These are phyloP conservation scores for Anas platyrhynchos DNA, from an alignment of 2,113 vertebrate genomes.

Conservation along the genomic window DNA sequence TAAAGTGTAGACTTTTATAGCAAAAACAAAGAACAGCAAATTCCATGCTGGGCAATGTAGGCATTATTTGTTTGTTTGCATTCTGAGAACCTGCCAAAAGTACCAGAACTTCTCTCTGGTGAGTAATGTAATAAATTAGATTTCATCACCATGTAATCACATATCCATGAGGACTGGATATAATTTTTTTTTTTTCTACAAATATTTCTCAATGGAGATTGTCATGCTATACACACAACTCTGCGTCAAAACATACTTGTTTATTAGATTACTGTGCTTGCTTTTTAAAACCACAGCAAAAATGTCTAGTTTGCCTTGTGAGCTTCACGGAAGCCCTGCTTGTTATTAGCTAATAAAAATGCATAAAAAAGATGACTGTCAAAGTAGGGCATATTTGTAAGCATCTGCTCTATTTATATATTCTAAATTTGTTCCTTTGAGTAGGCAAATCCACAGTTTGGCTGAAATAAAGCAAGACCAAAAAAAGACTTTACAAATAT, in stretches of 20 bases:
- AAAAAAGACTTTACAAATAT: not conserved
- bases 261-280: slow-evolving; percentile 1
- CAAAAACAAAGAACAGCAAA: slow-evolving; percentile 31
- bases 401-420: not conserved
- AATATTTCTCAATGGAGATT: slow-evolving; percentile 21
- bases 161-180: not conserved
- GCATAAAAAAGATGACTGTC: not conserved
- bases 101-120: slow-evolving; percentile 29
- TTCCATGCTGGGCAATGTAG: not conserved
- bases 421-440: not conserved
- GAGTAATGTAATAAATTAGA: slow-evolving; percentile 62
- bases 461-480: not conserved
- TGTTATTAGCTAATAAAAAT: slow-evolving; percentile 33
- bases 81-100: slow-evolving; percentile 50
- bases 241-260: not conserved
- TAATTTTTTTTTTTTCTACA: slow-evolving; percentile 26
- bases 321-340: not conserved
- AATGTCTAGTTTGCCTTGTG: not conserved
- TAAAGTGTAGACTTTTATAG: slow-evolving; percentile 29
- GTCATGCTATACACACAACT: not conserved
- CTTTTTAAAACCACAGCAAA: not conserved
- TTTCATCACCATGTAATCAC: slow-evolving; percentile 25
- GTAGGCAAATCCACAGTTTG: not conserved
- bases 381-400: not conserved
- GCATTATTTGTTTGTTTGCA: slow-evolving; percentile 51